phyloP scores from a whole-genome alignment of 2,113 vertebrate genomes.

The Mirounga angustirostris region DNA sequence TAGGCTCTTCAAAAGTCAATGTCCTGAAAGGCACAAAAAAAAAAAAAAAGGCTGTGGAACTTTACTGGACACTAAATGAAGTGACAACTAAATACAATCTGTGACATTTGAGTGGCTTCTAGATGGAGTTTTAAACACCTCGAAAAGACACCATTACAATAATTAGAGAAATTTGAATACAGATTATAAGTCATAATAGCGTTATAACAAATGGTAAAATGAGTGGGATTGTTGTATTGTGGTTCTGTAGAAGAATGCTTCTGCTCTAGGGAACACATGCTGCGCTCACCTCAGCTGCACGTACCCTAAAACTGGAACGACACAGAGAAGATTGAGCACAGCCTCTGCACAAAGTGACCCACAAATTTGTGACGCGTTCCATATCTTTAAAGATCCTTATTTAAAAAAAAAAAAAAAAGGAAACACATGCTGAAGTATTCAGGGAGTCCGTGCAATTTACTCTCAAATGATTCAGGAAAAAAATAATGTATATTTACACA shows the following conservation, averaged over 20 bases:
- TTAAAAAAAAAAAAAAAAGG: neutral
- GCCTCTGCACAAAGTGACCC: neutral
- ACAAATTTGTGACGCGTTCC: neutral
- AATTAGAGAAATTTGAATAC: constrained; percentile 6
- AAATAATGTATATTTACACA: constrained; percentile 15
- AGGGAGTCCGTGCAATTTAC: neutral
- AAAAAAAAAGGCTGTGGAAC: neutral
- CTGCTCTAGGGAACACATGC: neutral
- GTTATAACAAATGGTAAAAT: neutral
- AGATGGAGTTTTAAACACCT: constrained; percentile 21
- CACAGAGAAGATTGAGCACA: neutral
- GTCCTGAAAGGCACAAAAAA: neutral
- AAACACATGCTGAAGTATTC: neutral
- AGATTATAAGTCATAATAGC: neutral
- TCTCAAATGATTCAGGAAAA: constrained; percentile 37
- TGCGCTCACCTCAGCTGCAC: neutral
- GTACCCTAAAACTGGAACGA: neutral
- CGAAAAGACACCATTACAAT: neutral
- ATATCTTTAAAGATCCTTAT: neutral
- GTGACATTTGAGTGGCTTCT: neutral
- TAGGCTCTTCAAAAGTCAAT: neutral
- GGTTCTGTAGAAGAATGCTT: constrained; percentile 27
- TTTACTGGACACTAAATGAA: constrained; percentile 14
- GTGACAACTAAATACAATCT: neutral
- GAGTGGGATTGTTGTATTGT: neutral